These are phyloP conservation scores for Nycticryphes semicollaris DNA, from an alignment of 2,113 vertebrate genomes.

Conservation along the genomic window DNA sequence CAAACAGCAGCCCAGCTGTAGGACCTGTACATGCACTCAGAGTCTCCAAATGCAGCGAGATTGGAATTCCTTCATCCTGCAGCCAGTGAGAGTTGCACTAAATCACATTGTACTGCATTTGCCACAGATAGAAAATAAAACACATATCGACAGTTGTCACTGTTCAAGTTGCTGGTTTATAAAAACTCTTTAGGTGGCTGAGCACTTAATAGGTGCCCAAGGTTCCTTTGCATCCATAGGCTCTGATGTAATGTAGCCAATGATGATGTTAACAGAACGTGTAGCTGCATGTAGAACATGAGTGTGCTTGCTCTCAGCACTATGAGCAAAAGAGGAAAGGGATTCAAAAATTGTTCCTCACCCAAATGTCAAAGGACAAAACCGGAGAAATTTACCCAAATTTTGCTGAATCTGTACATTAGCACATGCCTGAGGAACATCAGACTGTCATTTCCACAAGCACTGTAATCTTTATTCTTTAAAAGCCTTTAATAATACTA, in stretches of 20 bases:
- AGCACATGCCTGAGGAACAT: background rate
- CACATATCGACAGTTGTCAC: fast-evolving
- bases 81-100: background rate
- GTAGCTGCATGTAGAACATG: fast-evolving
- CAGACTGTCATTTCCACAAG: background rate
- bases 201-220: background rate
- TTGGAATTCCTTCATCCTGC: background rate
- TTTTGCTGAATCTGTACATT: background rate
- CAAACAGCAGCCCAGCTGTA: background rate
- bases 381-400: background rate
- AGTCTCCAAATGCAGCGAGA: background rate
- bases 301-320: fast-evolving
- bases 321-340: background rate
- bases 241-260: background rate
- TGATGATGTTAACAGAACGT: fast-evolving
- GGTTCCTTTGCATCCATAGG: background rate
- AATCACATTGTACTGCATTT: background rate
- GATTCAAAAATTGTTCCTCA: background rate
- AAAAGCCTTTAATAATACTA: background rate
- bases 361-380: background rate
- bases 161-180: background rate
- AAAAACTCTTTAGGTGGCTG: background rate
- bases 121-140: background rate
- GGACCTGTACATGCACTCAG: fast-evolving
- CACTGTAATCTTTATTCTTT: background rate